Evolutionary conservation across 2,797 vertebrate species (phyloP).

Genomic region (Carcharodon carcharias): DNA sequence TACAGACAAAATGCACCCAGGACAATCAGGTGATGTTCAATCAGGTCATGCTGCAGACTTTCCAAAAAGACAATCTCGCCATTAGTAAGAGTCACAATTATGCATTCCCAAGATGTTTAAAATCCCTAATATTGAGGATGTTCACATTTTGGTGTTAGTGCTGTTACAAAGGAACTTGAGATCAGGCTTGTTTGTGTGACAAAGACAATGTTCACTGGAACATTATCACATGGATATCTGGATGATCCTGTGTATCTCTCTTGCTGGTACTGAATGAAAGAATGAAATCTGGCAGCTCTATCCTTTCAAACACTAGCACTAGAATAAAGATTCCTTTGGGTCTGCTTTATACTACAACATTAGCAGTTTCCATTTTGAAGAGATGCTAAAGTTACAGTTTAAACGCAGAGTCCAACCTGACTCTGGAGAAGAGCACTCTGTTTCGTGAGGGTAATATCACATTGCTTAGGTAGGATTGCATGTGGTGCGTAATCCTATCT

Average conservation of each 20-base stretch:
- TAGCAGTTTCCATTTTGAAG: slow-evolving; percentile 8
- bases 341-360: not conserved
- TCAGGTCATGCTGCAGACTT: not conserved
- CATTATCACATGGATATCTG: not conserved
- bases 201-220: not conserved
- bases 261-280: not conserved
- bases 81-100: not conserved
- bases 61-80: not conserved
- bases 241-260: not conserved
- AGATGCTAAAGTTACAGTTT: not conserved
- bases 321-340: not conserved
- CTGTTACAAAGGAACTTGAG: not conserved
- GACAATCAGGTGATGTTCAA: too few relatives aligned
- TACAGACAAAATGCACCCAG: not conserved
- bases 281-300: not conserved
- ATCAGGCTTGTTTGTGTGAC: not conserved
- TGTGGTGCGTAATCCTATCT: not conserved
- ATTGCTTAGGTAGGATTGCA: not conserved
- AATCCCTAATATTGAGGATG: not conserved
- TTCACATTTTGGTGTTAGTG: not conserved
- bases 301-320: not conserved
- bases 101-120: not conserved
- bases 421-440: not conserved
- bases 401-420: not conserved
- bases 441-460: not conserved